These are phyloP conservation scores for Pilophorus perplexus DNA, from an alignment of 2,888 invertebrate genomes.

Conservation along the genomic window DNA sequence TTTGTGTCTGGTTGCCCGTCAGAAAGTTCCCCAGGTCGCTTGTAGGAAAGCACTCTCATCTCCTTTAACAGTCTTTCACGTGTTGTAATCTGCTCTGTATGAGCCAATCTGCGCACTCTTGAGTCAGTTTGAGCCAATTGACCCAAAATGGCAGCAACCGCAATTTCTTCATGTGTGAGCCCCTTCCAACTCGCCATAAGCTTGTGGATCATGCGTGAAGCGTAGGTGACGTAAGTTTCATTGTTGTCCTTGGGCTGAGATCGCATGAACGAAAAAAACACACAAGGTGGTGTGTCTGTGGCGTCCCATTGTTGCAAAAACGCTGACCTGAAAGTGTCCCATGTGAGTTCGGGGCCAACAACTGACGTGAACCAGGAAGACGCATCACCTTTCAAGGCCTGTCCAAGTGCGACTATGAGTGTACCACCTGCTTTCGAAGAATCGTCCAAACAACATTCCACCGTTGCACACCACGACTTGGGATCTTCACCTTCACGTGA, in stretches of 20 bases:
- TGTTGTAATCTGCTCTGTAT: background rate
- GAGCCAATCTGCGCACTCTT: constrained; percentile 4
- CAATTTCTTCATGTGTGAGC: no score
- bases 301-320: constrained; percentile 11
- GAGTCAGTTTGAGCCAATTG: constrained; percentile 9
- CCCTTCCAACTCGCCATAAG: constrained; percentile 3
- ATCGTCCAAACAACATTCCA: no score
- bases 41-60: background rate
- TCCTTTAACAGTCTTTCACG: constrained; percentile 3
- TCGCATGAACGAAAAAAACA: constrained; percentile 2
- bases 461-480: background rate
- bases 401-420: background rate
- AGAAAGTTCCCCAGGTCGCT: background rate
- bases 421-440: background rate
- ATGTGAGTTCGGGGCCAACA: constrained; percentile 1
- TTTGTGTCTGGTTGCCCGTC: background rate
- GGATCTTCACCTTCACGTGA: background rate
- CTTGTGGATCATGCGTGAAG: constrained; percentile 8
- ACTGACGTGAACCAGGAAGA: constrained; percentile 13
- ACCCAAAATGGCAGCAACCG: constrained; percentile 3
- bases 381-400: constrained; percentile 5
- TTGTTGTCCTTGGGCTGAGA: no score
- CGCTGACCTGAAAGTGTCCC: background rate
- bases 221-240: constrained; percentile 1
- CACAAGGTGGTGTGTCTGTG: background rate